Percentiles rank a stretch among this genome's conserved stretches.
These are phyloP conservation scores for Gasterosteus aculeatus DNA, from an alignment of 2,113 vertebrate genomes.

Conservation along the genomic window DNA sequence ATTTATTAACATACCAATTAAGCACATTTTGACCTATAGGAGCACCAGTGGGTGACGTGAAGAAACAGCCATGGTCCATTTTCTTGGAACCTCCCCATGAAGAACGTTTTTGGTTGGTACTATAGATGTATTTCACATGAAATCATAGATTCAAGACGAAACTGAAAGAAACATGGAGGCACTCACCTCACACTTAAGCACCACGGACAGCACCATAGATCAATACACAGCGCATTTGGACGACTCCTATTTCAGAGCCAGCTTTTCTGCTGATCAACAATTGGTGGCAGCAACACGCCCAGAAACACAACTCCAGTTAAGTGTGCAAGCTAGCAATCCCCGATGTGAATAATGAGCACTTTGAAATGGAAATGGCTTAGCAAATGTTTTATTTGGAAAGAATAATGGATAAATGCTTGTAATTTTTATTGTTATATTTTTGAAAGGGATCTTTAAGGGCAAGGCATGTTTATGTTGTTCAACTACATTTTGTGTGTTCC, in stretches of 20 bases:
- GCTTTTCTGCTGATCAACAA: background rate
- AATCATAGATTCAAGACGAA: too few species aligned
- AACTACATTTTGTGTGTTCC: background rate
- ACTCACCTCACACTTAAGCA: too few species aligned
- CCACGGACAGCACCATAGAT: too few species aligned
- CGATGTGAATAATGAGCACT: background rate
- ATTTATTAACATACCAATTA: background rate
- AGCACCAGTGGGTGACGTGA: background rate
- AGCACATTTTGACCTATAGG: background rate
- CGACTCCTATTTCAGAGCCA: background rate
- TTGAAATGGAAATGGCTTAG: background rate
- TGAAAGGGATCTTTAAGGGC: background rate
- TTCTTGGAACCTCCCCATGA: too few species aligned
- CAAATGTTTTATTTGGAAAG: background rate
- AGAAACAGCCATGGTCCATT: too few species aligned
- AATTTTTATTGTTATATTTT: background rate
- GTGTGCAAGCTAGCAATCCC: background rate
- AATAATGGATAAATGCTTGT: background rate
- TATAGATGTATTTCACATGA: too few species aligned
- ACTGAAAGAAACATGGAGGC: too few species aligned
- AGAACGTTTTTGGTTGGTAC: too few species aligned
- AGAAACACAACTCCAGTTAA: background rate
- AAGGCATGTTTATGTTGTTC: background rate
- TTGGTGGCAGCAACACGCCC: background rate
- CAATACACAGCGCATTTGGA: background rate